These are phyloP conservation scores for Sinocyclocheilus anophthalmus DNA, from an alignment of 2,113 vertebrate genomes.

Conservation along the genomic window DNA sequence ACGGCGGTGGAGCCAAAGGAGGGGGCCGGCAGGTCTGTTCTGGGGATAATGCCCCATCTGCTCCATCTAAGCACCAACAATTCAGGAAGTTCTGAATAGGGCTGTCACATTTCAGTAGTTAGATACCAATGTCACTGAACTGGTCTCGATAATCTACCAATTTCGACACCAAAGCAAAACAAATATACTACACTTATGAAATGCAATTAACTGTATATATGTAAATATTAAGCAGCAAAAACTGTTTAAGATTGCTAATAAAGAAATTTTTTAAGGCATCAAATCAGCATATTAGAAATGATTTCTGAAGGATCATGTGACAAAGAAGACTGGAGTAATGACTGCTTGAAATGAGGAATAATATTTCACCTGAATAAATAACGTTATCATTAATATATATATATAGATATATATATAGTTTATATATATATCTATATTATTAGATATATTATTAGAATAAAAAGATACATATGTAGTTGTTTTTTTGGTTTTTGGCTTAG, in stretches of 20 bases:
- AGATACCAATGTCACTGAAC: no score
- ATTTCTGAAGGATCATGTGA: not conserved
- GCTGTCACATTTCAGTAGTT: not conserved
- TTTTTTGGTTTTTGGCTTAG: no score
- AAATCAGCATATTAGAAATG: not conserved
- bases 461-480: no score
- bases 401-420: no score
- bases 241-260: no score
- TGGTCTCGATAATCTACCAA: not conserved
- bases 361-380: no score
- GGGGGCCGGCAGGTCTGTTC: conserved; percentile 84
- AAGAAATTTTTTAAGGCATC: not conserved
- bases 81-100: not conserved
- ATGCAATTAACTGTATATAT: no score
- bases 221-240: no score
- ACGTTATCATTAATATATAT: no score
- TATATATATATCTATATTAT: no score
- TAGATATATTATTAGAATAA: no score
- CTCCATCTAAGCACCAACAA: conserved; percentile 77
- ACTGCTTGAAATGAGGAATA: not conserved
- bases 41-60: conserved; percentile 84
- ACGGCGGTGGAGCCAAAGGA: conserved; percentile 74
- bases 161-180: not conserved
- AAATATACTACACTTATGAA: not conserved
- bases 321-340: not conserved